These are phyloP conservation scores for Marisa cornuarietis DNA, from an alignment of 1,140 invertebrate species.

Conservation along the genomic window DNA sequence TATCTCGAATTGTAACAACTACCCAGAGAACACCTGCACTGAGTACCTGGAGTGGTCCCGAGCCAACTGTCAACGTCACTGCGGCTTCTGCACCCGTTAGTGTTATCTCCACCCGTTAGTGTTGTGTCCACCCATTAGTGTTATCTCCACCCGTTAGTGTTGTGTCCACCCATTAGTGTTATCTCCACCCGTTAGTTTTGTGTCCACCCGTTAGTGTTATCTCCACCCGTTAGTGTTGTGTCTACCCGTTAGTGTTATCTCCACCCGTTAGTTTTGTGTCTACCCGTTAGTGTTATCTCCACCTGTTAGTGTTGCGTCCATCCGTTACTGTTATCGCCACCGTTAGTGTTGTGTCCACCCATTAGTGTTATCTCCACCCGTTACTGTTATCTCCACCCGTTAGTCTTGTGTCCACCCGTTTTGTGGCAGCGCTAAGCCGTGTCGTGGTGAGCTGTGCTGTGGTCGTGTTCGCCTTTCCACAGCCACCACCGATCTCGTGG, in stretches of 20 bases:
- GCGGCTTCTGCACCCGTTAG: slow-evolving; percentile 47
- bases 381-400: slow-evolving; percentile 21
- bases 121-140: slow-evolving; percentile 10
- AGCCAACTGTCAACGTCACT: slow-evolving; percentile 48
- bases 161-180: slow-evolving; percentile 32
- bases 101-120: background rate
- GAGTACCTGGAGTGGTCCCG: slow-evolving; percentile 44
- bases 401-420: background rate
- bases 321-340: too few species aligned
- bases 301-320: background rate
- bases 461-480: background rate
- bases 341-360: slow-evolving; percentile 31
- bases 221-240: background rate
- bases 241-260: slow-evolving; percentile 31
- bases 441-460: too few species aligned
- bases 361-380: slow-evolving; percentile 33
- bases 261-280: background rate
- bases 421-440: background rate
- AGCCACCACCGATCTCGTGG: background rate
- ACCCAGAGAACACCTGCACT: slow-evolving; percentile 43
- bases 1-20: slow-evolving; percentile 39
- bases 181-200: background rate
- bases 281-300: slow-evolving; percentile 30
- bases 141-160: background rate
- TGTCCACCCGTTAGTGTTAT: slow-evolving; percentile 33